These are phyloP conservation scores for Pseudomyrmex concolor DNA, from an alignment of 1,140 invertebrate genomes.

Conservation along the genomic window DNA sequence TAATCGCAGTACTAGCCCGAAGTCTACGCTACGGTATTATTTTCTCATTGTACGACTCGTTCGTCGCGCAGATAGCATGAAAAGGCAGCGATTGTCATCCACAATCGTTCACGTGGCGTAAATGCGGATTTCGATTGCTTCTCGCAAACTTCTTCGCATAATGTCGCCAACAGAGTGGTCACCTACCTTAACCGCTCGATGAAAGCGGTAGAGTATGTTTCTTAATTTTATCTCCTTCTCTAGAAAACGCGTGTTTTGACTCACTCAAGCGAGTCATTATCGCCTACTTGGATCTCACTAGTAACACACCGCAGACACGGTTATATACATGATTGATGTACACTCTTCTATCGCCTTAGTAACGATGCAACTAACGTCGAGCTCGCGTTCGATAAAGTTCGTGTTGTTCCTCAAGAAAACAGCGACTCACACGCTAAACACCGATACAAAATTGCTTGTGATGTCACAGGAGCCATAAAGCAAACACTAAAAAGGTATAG, in stretches of 20 bases:
- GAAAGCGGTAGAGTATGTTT: neutral
- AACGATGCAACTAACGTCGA: neutral
- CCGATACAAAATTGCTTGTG: neutral
- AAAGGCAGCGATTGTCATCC: conserved; percentile 21
- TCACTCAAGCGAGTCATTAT: neutral
- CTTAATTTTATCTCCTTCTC: neutral
- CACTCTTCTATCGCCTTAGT: conserved; percentile 5
- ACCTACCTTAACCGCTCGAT: conserved; percentile 3
- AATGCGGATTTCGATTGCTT: conserved; percentile 17
- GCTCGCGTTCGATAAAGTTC: conserved; percentile 11
- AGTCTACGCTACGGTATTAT: conserved; percentile 13
- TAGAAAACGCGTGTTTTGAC: conserved; percentile 4
- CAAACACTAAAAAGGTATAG: conserved; percentile 78
- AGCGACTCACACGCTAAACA: neutral
- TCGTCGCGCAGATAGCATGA: neutral
- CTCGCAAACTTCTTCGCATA: conserved; percentile 7
- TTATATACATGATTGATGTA: conserved; percentile 43
- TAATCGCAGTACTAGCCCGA: conserved; percentile 34
- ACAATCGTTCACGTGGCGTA: neutral
- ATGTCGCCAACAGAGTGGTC: neutral
- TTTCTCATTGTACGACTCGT: neutral
- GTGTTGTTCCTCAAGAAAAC: conserved; percentile 39
- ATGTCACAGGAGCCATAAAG: conserved; percentile 18
- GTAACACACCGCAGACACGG: conserved; percentile 4
- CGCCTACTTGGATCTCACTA: conserved; percentile 2